Evolutionary conservation across 2,797 vertebrate genomes (phyloP).

Genomic region (Mormyrops boulengeri): DNA sequence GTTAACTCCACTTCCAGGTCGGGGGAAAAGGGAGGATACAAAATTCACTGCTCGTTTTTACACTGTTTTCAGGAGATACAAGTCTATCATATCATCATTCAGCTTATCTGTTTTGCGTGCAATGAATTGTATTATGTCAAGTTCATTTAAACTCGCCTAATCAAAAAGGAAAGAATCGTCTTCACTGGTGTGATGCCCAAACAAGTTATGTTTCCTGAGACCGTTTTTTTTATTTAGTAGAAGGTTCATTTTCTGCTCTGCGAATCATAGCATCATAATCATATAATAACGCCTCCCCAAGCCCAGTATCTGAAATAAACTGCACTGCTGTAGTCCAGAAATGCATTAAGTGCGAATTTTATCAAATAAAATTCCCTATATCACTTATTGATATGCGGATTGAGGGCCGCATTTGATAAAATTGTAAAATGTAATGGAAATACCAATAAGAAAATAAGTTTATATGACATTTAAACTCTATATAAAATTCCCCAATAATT

Average conservation of each 20-base stretch:
- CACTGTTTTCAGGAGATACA: neutral
- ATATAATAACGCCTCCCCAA: neutral
- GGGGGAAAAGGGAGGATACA: neutral
- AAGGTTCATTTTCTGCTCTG: neutral
- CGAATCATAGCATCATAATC: neutral
- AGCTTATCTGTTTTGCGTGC: neutral
- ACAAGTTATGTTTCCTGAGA: neutral
- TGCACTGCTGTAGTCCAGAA: neutral
- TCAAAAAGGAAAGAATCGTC: neutral
- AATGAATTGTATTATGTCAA: neutral
- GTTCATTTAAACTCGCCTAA: neutral
- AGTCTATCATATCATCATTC: neutral
- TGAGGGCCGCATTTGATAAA: neutral
- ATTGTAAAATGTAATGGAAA: constrained; percentile 2
- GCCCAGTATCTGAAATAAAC: neutral
- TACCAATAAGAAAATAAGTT: neutral
- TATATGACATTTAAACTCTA: neutral
- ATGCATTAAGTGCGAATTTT: neutral
- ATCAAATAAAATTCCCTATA: neutral
- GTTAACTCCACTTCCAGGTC: neutral
- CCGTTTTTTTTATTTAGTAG: neutral
- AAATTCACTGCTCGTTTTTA: neutral
- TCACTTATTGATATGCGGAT: neutral
- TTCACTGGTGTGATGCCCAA: neutral
- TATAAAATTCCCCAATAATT: neutral